phyloP scores from a whole-genome alignment of 2,113 vertebrate genomes.

The Cricetomys ansorgei region DNA sequence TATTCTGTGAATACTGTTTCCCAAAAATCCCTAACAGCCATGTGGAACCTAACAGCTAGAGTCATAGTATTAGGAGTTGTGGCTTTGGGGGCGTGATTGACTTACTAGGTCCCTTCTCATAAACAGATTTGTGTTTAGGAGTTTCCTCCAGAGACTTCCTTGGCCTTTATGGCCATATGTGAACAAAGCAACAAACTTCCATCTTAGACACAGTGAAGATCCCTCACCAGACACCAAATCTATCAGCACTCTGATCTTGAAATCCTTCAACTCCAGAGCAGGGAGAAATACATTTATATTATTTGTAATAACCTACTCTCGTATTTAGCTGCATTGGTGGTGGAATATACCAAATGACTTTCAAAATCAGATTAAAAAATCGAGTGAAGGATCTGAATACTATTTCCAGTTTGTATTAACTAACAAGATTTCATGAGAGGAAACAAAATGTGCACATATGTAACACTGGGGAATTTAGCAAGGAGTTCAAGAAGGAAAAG shows the following conservation, averaged over 20 bases:
- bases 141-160: not conserved
- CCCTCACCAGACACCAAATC: not conserved
- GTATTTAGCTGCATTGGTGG: not conserved
- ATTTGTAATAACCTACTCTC: not conserved
- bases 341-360: not conserved
- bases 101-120: too few species aligned
- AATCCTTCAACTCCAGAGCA: not conserved
- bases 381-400: not conserved
- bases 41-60: not conserved
- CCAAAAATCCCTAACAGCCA: not conserved
- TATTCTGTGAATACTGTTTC: not conserved
- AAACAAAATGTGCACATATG: not conserved
- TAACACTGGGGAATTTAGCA: not conserved
- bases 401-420: slow-evolving; percentile 44
- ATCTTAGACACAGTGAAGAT: not conserved
- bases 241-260: not conserved
- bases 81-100: not conserved
- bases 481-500: slow-evolving; percentile 5
- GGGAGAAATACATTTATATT: not conserved
- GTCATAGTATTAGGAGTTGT: not conserved
- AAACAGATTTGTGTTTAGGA: not conserved
- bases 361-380: slow-evolving; percentile 67
- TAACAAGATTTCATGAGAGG: not conserved
- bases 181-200: not conserved
- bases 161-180: not conserved